Percentiles rank a stretch among this genome's conserved stretches.
These are phyloP conservation scores for Stenchaetothrips biformis DNA, from an alignment of 2,888 invertebrate genomes.

Conservation along the genomic window DNA sequence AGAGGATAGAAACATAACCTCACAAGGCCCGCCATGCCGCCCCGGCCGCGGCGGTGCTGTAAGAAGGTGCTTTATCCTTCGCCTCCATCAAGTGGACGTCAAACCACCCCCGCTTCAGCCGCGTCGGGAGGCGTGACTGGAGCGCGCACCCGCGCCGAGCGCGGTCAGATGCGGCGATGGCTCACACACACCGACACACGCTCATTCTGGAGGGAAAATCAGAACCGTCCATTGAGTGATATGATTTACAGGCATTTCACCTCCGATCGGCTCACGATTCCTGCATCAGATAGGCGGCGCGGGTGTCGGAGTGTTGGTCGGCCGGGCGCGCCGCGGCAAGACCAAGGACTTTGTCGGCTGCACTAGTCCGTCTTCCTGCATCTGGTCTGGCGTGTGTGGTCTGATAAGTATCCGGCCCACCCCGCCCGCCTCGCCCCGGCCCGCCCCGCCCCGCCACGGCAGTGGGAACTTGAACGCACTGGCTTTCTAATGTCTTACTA, in stretches of 20 bases:
- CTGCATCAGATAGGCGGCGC: slow-evolving; percentile 4
- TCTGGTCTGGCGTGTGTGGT: slow-evolving; percentile 3
- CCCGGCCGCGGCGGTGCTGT: not conserved
- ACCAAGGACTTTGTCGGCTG: not conserved
- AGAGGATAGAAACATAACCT: not conserved
- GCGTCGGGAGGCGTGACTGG: not conserved
- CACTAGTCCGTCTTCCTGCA: not conserved
- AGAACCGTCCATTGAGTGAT: slow-evolving; percentile 8
- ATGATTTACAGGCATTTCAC: slow-evolving; percentile 25
- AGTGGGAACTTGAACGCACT: slow-evolving; percentile 16
- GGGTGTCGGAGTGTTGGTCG: not conserved
- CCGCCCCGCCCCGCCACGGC: not conserved
- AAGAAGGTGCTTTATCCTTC: not conserved
- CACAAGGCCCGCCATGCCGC: not conserved
- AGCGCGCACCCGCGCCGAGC: not conserved
- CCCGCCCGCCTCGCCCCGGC: not conserved
- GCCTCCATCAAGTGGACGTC: not conserved
- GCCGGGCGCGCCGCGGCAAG: not conserved
- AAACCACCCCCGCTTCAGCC: not conserved
- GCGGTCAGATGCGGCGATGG: not conserved
- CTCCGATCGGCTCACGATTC: slow-evolving; percentile 20
- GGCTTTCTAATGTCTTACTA: not conserved
- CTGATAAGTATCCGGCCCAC: slow-evolving; percentile 12
- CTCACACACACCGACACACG: not conserved
- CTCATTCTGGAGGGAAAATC: not conserved